Conservation (phyloP, 2,888 invertebrate species). For the Brenthis hecate region DNA sequence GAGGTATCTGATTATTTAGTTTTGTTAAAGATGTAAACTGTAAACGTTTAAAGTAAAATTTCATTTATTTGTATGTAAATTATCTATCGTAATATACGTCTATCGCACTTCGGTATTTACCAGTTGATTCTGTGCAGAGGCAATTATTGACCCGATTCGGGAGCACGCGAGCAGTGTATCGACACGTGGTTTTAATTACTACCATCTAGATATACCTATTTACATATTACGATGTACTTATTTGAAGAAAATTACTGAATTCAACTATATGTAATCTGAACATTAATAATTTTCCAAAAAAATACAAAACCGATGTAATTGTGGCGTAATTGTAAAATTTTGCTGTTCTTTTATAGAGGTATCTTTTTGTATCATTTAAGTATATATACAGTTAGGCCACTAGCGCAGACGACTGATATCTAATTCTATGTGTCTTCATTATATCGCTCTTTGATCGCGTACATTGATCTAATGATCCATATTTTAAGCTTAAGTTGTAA, state of each 20-base stretch:
- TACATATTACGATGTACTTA: conserved; percentile 18
- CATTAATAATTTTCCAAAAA: too few relatives aligned
- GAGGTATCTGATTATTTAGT: too few relatives aligned
- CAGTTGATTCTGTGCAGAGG: conserved; percentile 12
- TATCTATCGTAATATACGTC: not conserved
- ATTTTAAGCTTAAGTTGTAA: conserved; percentile 1
- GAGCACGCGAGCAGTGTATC: conserved; percentile 30
- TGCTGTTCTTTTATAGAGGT: too few relatives aligned
- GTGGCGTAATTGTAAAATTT: too few relatives aligned
- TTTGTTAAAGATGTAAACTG: not conserved
- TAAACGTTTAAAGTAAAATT: not conserved
- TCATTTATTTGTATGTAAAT: too few relatives aligned
- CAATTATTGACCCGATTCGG: conserved; percentile 30
- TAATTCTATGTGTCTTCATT: not conserved
- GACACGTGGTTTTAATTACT: conserved; percentile 32
- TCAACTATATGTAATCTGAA: not conserved
- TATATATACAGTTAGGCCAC: too few relatives aligned
- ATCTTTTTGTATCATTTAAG: too few relatives aligned
- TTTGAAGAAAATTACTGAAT: conserved; percentile 4
- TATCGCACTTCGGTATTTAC: conserved; percentile 2
- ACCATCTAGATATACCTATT: conserved; percentile 24
- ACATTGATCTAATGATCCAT: not conserved
- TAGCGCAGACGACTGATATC: too few relatives aligned
- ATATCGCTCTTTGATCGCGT: not conserved
- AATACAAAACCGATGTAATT: not conserved